Base-by-base conservation (phyloP, 1,140 invertebrate genomes). In the Ceratina calcarata region DNA sequence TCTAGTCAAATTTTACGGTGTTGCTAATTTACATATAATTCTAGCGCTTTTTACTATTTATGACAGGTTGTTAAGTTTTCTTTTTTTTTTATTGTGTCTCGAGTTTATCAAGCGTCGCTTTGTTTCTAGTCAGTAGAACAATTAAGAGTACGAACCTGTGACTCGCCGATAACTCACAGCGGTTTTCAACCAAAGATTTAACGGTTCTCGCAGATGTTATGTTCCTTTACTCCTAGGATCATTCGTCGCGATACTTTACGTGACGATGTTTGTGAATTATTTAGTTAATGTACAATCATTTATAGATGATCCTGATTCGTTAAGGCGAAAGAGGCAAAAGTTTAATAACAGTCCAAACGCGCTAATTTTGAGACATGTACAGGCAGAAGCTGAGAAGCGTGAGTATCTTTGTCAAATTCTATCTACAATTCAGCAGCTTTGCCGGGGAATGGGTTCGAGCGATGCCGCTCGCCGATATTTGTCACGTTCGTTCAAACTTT, bases 301-400 rank as follows among this genome's bases (percentile, higher is more conserved):
- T 87, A 60, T 89, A 88, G 86, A 89, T 84, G 87, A 88, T 87
- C 78, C 79, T 72, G 86, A 83, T 86, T 80, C 83, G 37, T 85
- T 88, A 84, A 85, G 78, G 80, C 88, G 87, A 88, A 89, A 89
- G 79, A 77, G 84, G 83, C 93, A 94, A 93, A 95, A 94, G 91
- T 93, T 93, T 93, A 94, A 91, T 91, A 93, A 94, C 88, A 94
- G 93, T 87, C 91, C 93, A 79, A 93, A 91, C 72, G 71, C 90
- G 80, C 91, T 94, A 92, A 87, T 94, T 86, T 91, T 94, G 90
- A 93, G 91, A 80, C 91, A 93, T 84, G 91, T 94, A 86, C 91
- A 93, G 88, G 91, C 91, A 80, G 93, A 93, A 89, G 93, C 93
- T 80, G 90, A 91, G 89, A 93, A 93, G 92, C 93, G 94, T 95